Evolutionary conservation across 2,113 vertebrate genomes (phyloP), one percentile per base, ranked within the genome.

Genomic region (Notothenia rossii): DNA sequence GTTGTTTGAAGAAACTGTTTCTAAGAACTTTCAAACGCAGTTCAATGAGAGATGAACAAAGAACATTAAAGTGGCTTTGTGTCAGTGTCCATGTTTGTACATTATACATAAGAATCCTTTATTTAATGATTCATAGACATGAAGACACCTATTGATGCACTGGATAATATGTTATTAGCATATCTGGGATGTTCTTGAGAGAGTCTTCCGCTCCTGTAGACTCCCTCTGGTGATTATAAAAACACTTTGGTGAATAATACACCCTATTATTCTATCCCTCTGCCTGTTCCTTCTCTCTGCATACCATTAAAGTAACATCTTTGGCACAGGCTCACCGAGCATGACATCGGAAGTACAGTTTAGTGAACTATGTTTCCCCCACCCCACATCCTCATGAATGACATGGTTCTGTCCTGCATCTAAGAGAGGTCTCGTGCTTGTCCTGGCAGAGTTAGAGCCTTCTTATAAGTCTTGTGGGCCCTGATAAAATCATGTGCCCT

Each of bases 201-300:
- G 72, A 78, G 63, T 83, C 89, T 89, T 93, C 88, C 67, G 72
- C 78, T 82, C 68, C 78, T 69, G 66, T 58, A 45, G 79, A 20
- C 74, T 93, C 91, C 93, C 92, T 83, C 75, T 40, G 82, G 91
- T 82, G 88, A 89, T 88, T 92, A 90, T 81, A 86, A 90, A 94
- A 94, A 94, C 91, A 92, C 92, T 90, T 90, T 72, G 79, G 86
- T 92, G 86, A 82, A 91, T 88, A 90, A 93, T 89, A 90, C 75
- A 83, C 84, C 75, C 63, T 93, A 90, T 94, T 93, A 89, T 94
- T 92, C 88, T 92, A 91, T 82, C 85, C 86, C 72, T 90, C 72
- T 74, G 85, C 72, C 79, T 87, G 75, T 79, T 92, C 86, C 82
- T 60, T 72, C 79, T 86, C 86, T 91, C 80, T 82, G 65, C 83